Conservation (phyloP, 2,888 invertebrate species). For the Rhogogaster chlorosoma region DNA sequence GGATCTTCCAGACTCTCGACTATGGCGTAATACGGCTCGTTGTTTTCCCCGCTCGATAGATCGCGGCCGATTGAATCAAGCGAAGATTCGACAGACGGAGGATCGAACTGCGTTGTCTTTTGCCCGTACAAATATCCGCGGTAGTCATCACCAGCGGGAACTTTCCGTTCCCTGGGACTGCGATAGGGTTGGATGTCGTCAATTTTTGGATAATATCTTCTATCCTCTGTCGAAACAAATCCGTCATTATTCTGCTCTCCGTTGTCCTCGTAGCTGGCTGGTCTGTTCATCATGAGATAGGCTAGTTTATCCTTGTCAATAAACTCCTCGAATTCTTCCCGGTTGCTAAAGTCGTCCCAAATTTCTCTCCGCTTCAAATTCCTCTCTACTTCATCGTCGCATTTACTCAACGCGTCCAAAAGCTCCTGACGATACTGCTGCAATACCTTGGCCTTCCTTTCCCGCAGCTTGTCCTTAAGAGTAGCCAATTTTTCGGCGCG, state of each 20-base stretch:
- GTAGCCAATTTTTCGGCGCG: conserved; percentile 59
- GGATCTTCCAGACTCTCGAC: conserved; percentile 60
- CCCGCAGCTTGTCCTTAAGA: conserved; percentile 59
- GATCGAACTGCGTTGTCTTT: conserved; percentile 9
- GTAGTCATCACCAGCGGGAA: neutral
- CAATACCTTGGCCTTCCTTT: conserved; percentile 59
- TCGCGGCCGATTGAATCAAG: neutral
- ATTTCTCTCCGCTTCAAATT: conserved; percentile 59
- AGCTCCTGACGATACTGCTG: conserved; percentile 61
- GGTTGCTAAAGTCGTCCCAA: conserved; percentile 55
- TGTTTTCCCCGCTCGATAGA: neutral
- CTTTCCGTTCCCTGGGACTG: conserved; percentile 51
- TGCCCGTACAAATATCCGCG: conserved; percentile 38
- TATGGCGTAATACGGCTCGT: conserved; percentile 56
- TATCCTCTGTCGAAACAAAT: neutral
- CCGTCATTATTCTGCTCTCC: neutral
- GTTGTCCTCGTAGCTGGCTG: conserved; percentile 46
- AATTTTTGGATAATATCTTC: conserved; percentile 54
- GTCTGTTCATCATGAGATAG: conserved; percentile 57
- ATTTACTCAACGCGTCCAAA: conserved; percentile 55
- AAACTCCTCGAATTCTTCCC: conserved; percentile 55
- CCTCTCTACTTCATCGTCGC: conserved; percentile 52
- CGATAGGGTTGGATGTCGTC: conserved; percentile 55
- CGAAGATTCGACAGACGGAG: neutral
- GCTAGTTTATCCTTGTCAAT: conserved; percentile 58